Evolutionary conservation across 2,797 vertebrate genomes (phyloP), one percentile per base, ranked within the genome.

Genomic region (Acrossocheilus fasciatus): DNA sequence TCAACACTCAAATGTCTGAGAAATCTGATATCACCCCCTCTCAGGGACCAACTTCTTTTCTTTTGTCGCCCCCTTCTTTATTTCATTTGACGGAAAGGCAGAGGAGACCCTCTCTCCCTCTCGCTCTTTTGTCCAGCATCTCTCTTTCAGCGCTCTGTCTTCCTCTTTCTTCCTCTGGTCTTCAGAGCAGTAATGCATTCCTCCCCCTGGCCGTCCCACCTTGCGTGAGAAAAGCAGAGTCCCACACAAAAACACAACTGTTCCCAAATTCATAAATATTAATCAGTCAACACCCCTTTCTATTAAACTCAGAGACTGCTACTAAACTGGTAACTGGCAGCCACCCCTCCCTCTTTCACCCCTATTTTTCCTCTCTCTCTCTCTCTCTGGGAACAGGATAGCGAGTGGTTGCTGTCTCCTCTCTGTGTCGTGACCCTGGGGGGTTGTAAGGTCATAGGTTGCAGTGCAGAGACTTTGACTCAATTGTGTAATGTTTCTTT

Each of bases 261-360:
- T 91, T 92, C 90, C 90, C 87, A 88, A 91, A 92, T 92, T 92
- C 92, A 92, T 92, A 91, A 91, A 92, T 92, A 92, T 92, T 92
- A 92, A 92, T 92, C 87, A 92, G 92, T 91, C 91, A 91, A 92
- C 92, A 91, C 92, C 89, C 89, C 88, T 92, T 90, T 89, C 89
- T 86, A 91, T 92, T 92, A 88, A 89, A 86, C 88, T 84, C 84
- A 50, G 85, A 87, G 75, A 86, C 73, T 83, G 80, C 90, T 88
- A 88, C 80, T 88, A 89, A 89, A 89, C 86, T 90, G 82, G 85
- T 89, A 90, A 90, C 89, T 84, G 88, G 72, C 83, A 87, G 77
- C 77, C 73, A 54, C 80, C 68, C 78, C 62, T 82, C 66, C 73
- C 69, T 52, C 47, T 80, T 77, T 78, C 34, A 12, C 64, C 57